Evolutionary conservation across 2,113 vertebrate species (phyloP).

Genomic region (Triplophysa dalaica): DNA sequence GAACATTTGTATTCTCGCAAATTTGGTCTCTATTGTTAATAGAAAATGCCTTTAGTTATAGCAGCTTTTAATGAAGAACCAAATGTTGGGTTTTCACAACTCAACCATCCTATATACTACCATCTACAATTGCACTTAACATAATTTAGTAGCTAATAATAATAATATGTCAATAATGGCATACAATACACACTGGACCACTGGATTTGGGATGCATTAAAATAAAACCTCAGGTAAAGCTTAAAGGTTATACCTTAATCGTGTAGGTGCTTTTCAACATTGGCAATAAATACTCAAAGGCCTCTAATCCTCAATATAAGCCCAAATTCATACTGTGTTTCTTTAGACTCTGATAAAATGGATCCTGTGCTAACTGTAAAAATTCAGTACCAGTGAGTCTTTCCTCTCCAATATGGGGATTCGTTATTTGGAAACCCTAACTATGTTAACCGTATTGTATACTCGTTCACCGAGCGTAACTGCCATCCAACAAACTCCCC

Average conservation of each 20-base stretch:
- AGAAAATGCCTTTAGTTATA: slow-evolving; percentile 49
- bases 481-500: slow-evolving; percentile 32
- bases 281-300: slow-evolving; percentile 45
- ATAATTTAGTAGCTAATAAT: slow-evolving; percentile 25
- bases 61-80: slow-evolving; percentile 50
- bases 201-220: slow-evolving; percentile 7
- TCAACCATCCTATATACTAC: slow-evolving; percentile 13
- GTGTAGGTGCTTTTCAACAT: slow-evolving; percentile 34
- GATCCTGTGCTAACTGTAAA: slow-evolving; percentile 15
- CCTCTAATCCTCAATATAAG: slow-evolving; percentile 14
- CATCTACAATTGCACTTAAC: slow-evolving; percentile 41
- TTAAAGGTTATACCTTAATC: slow-evolving; percentile 30
- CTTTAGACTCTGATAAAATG: slow-evolving; percentile 32
- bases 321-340: background rate
- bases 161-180: slow-evolving; percentile 17
- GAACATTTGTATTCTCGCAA: slow-evolving; percentile 42
- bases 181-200: background rate
- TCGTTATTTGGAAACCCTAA: slow-evolving; percentile 15
- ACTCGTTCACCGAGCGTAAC: slow-evolving; percentile 25
- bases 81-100: slow-evolving; percentile 28
- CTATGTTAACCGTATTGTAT: background rate
- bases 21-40: slow-evolving; percentile 52
- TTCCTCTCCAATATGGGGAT: slow-evolving; percentile 40
- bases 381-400: slow-evolving; percentile 44
- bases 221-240: slow-evolving; percentile 40